Evolutionary conservation across 2,888 invertebrate species (phyloP).

Genomic region (Adelognathus sp.): DNA sequence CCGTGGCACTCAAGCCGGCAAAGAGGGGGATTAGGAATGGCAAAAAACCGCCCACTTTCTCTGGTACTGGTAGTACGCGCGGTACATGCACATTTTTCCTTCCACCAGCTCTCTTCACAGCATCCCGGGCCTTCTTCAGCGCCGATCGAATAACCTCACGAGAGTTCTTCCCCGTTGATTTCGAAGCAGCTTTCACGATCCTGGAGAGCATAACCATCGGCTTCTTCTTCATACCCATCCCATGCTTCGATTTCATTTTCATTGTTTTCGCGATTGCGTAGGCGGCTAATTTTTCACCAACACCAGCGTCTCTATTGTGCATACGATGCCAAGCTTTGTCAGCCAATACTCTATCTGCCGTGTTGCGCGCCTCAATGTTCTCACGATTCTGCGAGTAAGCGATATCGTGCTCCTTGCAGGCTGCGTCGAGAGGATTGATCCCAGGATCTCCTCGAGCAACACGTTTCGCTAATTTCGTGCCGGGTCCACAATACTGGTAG

Average conservation of each 20-base stretch:
- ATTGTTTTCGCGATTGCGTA: conserved; percentile 68
- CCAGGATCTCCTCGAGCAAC: too few species aligned
- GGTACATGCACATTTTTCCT: conserved; percentile 14
- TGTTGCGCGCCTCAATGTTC: conserved; percentile 37
- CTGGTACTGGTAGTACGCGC: conserved; percentile 2
- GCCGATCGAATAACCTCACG: conserved; percentile 16
- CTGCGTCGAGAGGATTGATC: conserved; percentile 69
- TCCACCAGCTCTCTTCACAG: conserved; percentile 16
- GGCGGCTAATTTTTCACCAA: conserved; percentile 71
- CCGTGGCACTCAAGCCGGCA: conserved; percentile 46
- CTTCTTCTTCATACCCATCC: conserved; percentile 35
- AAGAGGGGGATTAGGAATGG: conserved; percentile 9
- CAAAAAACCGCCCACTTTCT: conserved; percentile 3
- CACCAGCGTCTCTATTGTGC: conserved; percentile 27
- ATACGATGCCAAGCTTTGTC: conserved; percentile 58
- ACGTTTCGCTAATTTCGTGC: conserved; percentile 66
- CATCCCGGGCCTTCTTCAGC: conserved; percentile 5
- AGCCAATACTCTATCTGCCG: conserved; percentile 50
- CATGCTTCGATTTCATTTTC: conserved; percentile 67
- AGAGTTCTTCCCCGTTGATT: conserved; percentile 13
- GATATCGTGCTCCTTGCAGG: conserved; percentile 74
- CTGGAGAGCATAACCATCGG: background rate
- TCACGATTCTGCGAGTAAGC: conserved; percentile 64
- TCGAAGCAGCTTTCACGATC: conserved; percentile 25
- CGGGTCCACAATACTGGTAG: conserved; percentile 22